Evolutionary conservation across 2,113 vertebrate species (phyloP), one percentile per base, ranked within the genome.

Genomic region (Dendrocopos noguchii): DNA sequence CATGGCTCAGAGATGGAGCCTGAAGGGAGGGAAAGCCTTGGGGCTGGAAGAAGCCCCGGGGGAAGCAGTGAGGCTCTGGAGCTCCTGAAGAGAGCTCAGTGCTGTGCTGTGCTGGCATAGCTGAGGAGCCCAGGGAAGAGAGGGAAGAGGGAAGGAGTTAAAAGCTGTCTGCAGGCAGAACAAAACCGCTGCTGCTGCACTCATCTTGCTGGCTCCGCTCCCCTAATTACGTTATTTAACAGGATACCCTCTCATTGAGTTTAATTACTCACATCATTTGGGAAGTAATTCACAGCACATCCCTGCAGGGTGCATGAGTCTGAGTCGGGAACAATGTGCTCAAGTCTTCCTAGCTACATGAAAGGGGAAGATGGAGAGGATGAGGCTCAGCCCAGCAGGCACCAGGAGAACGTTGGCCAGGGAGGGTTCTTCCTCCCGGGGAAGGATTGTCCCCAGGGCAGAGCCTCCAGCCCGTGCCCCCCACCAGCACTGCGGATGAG

Each of bases 201-300:
- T 92, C 83, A 28, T 92, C 79, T 55, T 10, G 15, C 89, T 94
- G 1, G 33, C 93, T 87, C 20, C 2, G 79, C 84, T 95, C 94
- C 87, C 82, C 95, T 95, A 78, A 96, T 93, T 88, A 90, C 25
- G 13, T 88, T 94, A 83, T 92, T 96, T 95, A 95, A 96, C 94
- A 93, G 87, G 94, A 92, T 91, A 92, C 84, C 83, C 94, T 94
- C 93, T 88, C 92, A 91, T 87, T 95, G 93, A 90, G 94, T 96
- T 96, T 96, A 96, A 95, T 94, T 97, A 95, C 95, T 88, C 72
- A 68, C 80, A 82, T 95, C 76, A 95, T 95, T 95, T 87, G 91
- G 94, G 89, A 94, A 88, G 87, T 55, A 90, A 95, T 94, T 95
- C 90, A 8, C 72, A 57, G 92, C 3, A 31, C 78, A 80, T 87